Percentiles rank a stretch among this genome's conserved stretches.
Conservation (phyloP, 2,113 vertebrate genomes). For the Dasyprocta punctata region DNA sequence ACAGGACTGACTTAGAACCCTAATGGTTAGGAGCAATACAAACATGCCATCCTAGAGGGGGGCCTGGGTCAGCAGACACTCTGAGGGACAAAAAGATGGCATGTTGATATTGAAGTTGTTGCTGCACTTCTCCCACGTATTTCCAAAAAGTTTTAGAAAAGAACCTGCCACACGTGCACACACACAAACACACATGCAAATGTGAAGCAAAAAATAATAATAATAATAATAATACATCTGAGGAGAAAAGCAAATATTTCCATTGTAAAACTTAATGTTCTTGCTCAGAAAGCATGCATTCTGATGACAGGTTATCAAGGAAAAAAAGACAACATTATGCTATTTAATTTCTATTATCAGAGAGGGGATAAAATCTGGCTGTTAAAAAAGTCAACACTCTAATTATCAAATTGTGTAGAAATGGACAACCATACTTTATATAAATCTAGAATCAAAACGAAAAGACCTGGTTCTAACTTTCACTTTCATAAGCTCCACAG, state of each 20-base stretch:
- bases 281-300: neutral
- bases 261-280: neutral
- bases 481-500: neutral
- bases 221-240: neutral
- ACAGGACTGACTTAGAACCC: neutral
- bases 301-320: neutral
- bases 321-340: neutral
- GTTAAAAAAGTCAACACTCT: neutral
- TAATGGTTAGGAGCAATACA: neutral
- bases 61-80: neutral
- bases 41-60: neutral
- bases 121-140: neutral
- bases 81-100: neutral
- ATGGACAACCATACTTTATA: neutral
- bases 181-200: neutral
- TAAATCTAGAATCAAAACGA: neutral
- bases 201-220: neutral
- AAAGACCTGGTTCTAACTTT: neutral
- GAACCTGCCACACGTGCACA: neutral
- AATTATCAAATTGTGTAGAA: neutral
- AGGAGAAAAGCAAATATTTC: neutral
- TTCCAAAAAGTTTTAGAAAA: constrained; percentile 4
- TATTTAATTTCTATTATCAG: neutral
- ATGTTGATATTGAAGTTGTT: neutral
- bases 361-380: neutral